These are phyloP conservation scores for Steromphala cineraria DNA, from an alignment of 2,888 invertebrate genomes.

Conservation along the genomic window DNA sequence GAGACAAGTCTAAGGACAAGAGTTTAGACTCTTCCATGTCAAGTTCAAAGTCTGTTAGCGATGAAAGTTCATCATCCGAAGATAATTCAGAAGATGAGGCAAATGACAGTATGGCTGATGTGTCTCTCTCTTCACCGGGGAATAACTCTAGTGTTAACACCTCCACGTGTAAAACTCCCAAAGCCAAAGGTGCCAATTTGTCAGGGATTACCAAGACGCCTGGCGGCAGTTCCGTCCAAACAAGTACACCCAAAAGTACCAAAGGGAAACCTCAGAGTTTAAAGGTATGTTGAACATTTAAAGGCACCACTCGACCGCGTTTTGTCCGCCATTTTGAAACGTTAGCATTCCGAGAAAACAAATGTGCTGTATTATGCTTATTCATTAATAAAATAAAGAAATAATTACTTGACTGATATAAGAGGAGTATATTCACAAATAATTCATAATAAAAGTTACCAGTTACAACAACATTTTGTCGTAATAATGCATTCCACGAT, in stretches of 20 bases:
- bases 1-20: not conserved
- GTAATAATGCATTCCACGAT: too few relatives aligned
- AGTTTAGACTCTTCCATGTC: not conserved
- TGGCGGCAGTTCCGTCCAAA: not conserved
- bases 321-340: too few relatives aligned
- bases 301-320: too few relatives aligned
- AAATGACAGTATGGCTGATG: not conserved
- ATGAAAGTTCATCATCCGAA: not conserved
- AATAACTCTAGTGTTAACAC: constrained; percentile 12
- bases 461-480: too few relatives aligned
- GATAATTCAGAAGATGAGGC: not conserved
- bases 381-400: too few relatives aligned
- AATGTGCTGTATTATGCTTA: too few relatives aligned
- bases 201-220: not conserved
- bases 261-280: not conserved
- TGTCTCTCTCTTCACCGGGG: not conserved
- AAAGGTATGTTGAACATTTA: constrained; percentile 24
- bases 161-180: not conserved
- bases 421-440: too few relatives aligned
- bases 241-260: not conserved
- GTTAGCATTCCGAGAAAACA: too few relatives aligned
- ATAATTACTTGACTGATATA: too few relatives aligned
- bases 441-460: too few relatives aligned
- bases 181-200: not conserved
- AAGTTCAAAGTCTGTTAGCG: not conserved